phyloP scores from a whole-genome alignment of 2,888 invertebrate species.

The Pachymerium ferrugineum region DNA sequence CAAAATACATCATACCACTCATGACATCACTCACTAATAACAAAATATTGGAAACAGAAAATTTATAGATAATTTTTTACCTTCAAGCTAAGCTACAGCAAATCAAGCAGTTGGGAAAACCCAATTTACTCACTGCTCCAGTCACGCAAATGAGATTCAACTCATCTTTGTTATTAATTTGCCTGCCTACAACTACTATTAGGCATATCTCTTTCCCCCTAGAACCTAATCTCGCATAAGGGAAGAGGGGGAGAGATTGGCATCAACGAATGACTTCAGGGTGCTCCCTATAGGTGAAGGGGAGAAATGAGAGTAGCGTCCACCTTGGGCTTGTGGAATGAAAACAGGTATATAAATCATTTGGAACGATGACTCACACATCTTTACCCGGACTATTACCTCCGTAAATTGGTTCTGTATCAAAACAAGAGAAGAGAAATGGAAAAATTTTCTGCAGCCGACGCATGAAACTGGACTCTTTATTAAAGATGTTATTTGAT shows the following conservation, averaged over 20 bases:
- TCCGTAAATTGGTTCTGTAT: background rate
- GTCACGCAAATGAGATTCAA: constrained; percentile 3
- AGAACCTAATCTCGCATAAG: constrained; percentile 16
- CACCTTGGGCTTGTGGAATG: constrained; percentile 1
- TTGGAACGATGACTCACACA: background rate
- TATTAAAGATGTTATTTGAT: no score
- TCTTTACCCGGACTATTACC: constrained; percentile 14
- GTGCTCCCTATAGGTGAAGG: background rate
- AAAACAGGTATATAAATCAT: constrained; percentile 21
- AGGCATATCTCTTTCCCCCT: constrained; percentile 14
- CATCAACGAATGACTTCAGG: background rate
- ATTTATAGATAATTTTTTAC: no score
- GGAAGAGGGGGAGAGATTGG: background rate
- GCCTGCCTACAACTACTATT: constrained; percentile 10
- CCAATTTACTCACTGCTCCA: constrained; percentile 2
- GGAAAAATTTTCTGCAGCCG: no score
- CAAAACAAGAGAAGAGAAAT: no score
- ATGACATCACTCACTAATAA: no score
- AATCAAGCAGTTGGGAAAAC: background rate
- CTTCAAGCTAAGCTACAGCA: no score
- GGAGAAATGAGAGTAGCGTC: background rate
- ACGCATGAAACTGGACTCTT: no score
- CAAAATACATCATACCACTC: no score
- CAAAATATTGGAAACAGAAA: no score
- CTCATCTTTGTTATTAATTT: constrained; percentile 20